These are phyloP conservation scores for Miniopterus natalensis DNA, from an alignment of 2,113 vertebrate species.

Conservation along the genomic window DNA sequence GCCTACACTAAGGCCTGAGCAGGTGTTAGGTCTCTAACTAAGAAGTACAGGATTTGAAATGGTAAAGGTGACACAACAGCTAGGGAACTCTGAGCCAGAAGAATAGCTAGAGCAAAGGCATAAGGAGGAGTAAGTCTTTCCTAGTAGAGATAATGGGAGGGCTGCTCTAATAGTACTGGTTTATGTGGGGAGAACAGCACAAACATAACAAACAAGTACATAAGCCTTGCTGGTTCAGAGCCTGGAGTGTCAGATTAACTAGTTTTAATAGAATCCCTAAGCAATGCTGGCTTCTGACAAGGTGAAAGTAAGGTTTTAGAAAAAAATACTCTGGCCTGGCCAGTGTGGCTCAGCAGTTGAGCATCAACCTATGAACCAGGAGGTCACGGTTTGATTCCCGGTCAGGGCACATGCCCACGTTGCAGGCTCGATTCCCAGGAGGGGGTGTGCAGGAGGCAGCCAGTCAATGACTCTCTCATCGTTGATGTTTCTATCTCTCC, in stretches of 20 bases:
- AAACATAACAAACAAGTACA: not conserved
- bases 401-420: too few species aligned
- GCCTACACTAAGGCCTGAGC: not conserved
- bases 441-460: too few species aligned
- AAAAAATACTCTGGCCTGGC: not conserved
- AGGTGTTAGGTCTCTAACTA: not conserved
- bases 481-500: too few species aligned
- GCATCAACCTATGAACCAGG: too few species aligned
- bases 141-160: not conserved
- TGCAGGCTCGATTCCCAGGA: too few species aligned
- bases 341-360: too few species aligned
- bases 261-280: slow-evolving; percentile 14
- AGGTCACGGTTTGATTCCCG: too few species aligned
- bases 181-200: not conserved
- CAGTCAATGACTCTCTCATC: too few species aligned
- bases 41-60: not conserved
- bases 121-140: not conserved
- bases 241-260: not conserved
- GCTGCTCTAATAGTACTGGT: not conserved
- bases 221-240: not conserved
- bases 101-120: not conserved
- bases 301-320: not conserved
- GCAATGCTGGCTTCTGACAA: not conserved
- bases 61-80: not conserved
- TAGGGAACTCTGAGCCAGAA: not conserved